Conservation (phyloP, 1,140 invertebrate species). For the Tetranychus cinnabarinus region DNA sequence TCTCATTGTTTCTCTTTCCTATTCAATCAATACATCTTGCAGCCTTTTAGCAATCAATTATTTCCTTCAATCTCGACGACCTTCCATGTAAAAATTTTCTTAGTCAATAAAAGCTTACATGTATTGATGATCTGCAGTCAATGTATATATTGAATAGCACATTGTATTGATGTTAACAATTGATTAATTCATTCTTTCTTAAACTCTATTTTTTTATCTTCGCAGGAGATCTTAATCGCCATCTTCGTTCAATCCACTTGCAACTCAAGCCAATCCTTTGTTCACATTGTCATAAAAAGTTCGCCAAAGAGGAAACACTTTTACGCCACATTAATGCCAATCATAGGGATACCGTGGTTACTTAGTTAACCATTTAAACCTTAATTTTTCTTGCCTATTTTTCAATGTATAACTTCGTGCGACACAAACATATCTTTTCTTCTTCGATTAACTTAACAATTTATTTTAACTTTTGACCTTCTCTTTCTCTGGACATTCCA, state of each 20-base stretch:
- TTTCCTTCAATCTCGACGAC: no score
- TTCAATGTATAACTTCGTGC: no score
- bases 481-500: no score
- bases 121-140: background rate
- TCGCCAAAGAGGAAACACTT: conserved; percentile 18
- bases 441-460: no score
- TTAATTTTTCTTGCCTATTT: no score
- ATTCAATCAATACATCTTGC: no score
- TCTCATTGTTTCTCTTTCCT: no score
- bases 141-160: background rate
- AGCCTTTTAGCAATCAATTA: no score
- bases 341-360: conserved; percentile 11
- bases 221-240: conserved; percentile 19
- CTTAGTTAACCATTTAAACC: background rate
- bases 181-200: background rate
- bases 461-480: no score
- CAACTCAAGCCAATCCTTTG: conserved; percentile 16
- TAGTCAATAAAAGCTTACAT: background rate
- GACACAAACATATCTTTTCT: no score
- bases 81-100: no score
- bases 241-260: conserved; percentile 17
- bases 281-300: conserved; percentile 17
- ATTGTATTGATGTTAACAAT: background rate
- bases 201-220: background rate
- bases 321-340: conserved; percentile 18